Conservation (phyloP, 2,113 vertebrate species). For the Gavia stellata region DNA sequence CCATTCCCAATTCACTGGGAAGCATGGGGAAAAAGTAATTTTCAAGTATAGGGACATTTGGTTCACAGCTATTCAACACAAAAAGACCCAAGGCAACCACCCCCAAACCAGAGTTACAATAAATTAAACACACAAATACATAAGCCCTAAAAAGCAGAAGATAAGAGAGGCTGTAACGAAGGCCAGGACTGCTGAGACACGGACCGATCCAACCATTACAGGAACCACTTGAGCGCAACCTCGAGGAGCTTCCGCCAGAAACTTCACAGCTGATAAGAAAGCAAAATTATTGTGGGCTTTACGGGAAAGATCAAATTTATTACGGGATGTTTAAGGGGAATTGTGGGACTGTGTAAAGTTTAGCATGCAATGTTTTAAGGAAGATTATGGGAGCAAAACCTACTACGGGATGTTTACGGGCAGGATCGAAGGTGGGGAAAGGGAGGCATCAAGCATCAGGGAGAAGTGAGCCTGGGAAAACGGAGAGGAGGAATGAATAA, state of each 20-base stretch:
- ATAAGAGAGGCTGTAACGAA: not conserved
- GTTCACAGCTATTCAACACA: not conserved
- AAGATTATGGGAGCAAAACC: not conserved
- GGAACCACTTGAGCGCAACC: not conserved
- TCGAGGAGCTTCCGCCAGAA: not conserved
- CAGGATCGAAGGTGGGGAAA: not conserved
- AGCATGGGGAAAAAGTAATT: not conserved
- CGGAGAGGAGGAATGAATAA: not conserved
- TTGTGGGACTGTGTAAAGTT: not conserved
- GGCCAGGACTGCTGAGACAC: not conserved
- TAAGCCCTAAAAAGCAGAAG: not conserved
- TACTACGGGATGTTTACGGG: not conserved
- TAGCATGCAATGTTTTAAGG: not conserved
- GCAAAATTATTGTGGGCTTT: not conserved
- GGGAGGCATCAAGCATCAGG: not conserved
- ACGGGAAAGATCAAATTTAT: not conserved
- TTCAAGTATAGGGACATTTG: not conserved
- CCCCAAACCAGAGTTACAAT: not conserved
- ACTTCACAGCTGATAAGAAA: not conserved
- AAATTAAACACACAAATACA: not conserved
- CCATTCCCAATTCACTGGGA: not conserved
- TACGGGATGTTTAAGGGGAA: not conserved
- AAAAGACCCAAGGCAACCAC: not conserved
- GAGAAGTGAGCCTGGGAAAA: not conserved
- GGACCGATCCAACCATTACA: not conserved